A percentile compares a stretch with the other conserved stretches of the same genome.
These are phyloP conservation scores for Xestia xanthographa DNA, from an alignment of 2,888 invertebrate genomes.

Conservation along the genomic window DNA sequence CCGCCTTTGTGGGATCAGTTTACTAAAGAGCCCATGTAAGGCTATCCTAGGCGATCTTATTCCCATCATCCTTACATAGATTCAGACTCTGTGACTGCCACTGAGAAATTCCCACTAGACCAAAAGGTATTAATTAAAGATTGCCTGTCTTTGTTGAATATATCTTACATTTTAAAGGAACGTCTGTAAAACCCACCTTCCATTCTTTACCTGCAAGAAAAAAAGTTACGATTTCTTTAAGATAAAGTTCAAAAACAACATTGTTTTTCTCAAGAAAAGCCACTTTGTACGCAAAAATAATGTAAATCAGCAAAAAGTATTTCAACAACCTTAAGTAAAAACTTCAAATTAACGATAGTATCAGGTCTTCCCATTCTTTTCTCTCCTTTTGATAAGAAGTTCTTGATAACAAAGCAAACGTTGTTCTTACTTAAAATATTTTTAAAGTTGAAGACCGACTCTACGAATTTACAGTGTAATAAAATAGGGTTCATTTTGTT, in stretches of 20 bases:
- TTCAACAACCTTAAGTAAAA: constrained; percentile 31
- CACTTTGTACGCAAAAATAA: constrained; percentile 17
- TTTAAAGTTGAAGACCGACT: constrained; percentile 47
- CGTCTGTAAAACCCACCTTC: background rate
- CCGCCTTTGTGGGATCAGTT: no score
- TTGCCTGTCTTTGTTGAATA: background rate
- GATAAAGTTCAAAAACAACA: constrained; percentile 28
- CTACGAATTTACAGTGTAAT: constrained; percentile 50
- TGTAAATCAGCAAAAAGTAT: constrained; percentile 34
- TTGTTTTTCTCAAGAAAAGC: constrained; percentile 21
- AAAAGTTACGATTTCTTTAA: background rate
- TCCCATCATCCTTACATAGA: background rate
- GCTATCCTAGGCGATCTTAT: background rate
- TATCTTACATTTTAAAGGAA: background rate
- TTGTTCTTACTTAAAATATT: constrained; percentile 46
- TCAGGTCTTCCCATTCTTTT: constrained; percentile 44
- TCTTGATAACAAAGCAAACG: constrained; percentile 44
- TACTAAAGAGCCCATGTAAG: no score
- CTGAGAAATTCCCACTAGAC: background rate
- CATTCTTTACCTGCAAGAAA: background rate
- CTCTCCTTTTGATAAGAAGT: constrained; percentile 47
- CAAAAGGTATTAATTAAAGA: no score
- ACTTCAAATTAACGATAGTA: constrained; percentile 56
- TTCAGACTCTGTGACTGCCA: background rate
- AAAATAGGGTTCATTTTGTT: constrained; percentile 46